Percentiles rank a stretch among this genome's conserved stretches.
Evolutionary conservation across 2,888 invertebrate species (phyloP).

Genomic region (Lasioglossum morio): DNA sequence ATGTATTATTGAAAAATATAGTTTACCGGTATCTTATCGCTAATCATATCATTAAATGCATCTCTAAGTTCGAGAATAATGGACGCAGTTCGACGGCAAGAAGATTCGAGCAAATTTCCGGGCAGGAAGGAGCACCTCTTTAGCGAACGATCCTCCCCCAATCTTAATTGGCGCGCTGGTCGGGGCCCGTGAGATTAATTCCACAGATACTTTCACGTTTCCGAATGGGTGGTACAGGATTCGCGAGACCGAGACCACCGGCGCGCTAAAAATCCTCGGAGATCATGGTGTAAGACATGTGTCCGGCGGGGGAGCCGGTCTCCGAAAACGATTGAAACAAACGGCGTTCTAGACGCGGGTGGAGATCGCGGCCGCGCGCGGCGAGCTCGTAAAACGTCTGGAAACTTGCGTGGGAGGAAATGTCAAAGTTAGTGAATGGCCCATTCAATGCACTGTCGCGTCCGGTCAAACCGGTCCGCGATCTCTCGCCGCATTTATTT

Average conservation of each 20-base stretch:
- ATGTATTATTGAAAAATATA: no score
- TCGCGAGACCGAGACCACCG: constrained; percentile 4
- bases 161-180: constrained; percentile 16
- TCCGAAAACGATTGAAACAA: constrained; percentile 55
- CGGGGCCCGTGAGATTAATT: constrained; percentile 4
- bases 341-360: constrained; percentile 46
- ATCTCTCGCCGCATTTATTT: constrained; percentile 72
- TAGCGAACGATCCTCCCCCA: constrained; percentile 6
- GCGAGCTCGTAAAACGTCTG: constrained; percentile 78
- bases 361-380: constrained; percentile 54
- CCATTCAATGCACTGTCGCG: constrained; percentile 73
- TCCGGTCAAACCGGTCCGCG: constrained; percentile 74
- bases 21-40: no score
- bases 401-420: constrained; percentile 77
- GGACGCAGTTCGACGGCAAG: not conserved
- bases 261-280: constrained; percentile 1
- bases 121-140: constrained; percentile 1
- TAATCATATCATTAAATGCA: no score
- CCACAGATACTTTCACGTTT: constrained; percentile 16
- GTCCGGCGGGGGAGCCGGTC: not conserved
- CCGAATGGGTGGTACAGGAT: not conserved
- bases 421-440: constrained; percentile 78
- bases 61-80: not conserved
- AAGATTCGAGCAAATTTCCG: not conserved
- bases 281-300: not conserved